A percentile compares a stretch with the other conserved stretches of the same genome.
phyloP scores from a whole-genome alignment of 2,888 invertebrate genomes.

The Geophilus truncorum region DNA sequence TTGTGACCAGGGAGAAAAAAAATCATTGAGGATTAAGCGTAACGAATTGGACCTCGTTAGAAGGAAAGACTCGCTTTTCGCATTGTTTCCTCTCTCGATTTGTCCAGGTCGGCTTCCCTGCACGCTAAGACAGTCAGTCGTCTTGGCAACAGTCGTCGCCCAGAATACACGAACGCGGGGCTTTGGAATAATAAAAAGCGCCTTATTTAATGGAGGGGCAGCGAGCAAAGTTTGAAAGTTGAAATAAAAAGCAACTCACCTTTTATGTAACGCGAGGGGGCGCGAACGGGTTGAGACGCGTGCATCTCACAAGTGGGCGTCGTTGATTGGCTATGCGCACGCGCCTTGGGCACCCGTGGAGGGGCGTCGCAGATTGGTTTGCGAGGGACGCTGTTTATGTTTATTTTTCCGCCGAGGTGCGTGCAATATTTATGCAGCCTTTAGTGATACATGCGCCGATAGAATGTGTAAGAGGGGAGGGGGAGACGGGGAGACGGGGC shows the following conservation, averaged over 20 bases:
- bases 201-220: not conserved
- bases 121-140: no score
- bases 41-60: not conserved
- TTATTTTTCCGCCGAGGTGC: slow-evolving; percentile 21
- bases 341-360: slow-evolving; percentile 20
- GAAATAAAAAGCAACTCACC: not conserved
- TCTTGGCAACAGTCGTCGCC: no score
- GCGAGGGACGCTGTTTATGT: slow-evolving; percentile 21
- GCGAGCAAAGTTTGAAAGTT: not conserved
- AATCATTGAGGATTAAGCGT: not conserved
- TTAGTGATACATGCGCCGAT: slow-evolving; percentile 27
- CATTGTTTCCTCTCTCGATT: no score
- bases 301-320: slow-evolving; percentile 17
- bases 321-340: slow-evolving; percentile 20
- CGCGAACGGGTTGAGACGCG: slow-evolving; percentile 25
- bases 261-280: not conserved
- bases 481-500: not conserved
- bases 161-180: no score
- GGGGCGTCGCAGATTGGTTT: slow-evolving; percentile 25
- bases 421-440: slow-evolving; percentile 23
- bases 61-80: not conserved
- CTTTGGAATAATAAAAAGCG: not conserved
- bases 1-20: not conserved
- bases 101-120: no score
- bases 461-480: slow-evolving; percentile 14